Evolutionary conservation across 2,797 vertebrate genomes (phyloP), one percentile per base, ranked within the genome.

Genomic region (Steatocranus sp.): DNA sequence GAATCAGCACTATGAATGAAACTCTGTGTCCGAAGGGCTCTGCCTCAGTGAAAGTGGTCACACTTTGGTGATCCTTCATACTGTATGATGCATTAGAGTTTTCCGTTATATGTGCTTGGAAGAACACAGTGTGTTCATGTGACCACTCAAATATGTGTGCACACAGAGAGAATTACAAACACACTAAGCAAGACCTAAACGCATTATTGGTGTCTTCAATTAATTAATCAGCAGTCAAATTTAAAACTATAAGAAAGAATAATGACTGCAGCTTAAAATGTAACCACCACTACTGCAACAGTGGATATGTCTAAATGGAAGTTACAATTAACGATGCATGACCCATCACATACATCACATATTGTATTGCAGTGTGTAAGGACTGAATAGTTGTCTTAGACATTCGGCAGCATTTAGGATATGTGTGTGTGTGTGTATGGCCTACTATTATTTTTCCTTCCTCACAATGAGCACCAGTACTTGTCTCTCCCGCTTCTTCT

Each of bases 1-100:
- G 84, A 93, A 88, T 81, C 87, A 90, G 82, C 85, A 80, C 49
- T 76, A 80, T 78, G 86, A 93, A 86, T 83, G 89, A 87, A 89
- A 82, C 48, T 18, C 68, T 30, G 18, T 11, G 76, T 79, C 58
- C 48, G 79, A 18, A 5, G 30, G 25, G 68, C 49, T 75, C 53
- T 53, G 83, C 83, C 54, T 82, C 53, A 8, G 76, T 61, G 20
- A 48, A 58, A 86, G 76, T 46, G 80, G 92, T 91, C 89, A 91
- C 88, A 86, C 88, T 91, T 87, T 80, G 82, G 30, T 83, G 84
- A 79, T 74, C 87, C 61, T 68, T 76, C 49, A 73, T 58, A 53
- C 34, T 11, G 14, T 63, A 56, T 23, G 50, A 41, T 32, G 48
- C 50, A 20, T 83, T 46, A 77, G 86, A 84, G 54, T 82, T 86